Percentiles rank a stretch among this genome's conserved stretches.
Evolutionary conservation across 2,797 vertebrate genomes (phyloP).

Genomic region (Ceryle rudis): DNA sequence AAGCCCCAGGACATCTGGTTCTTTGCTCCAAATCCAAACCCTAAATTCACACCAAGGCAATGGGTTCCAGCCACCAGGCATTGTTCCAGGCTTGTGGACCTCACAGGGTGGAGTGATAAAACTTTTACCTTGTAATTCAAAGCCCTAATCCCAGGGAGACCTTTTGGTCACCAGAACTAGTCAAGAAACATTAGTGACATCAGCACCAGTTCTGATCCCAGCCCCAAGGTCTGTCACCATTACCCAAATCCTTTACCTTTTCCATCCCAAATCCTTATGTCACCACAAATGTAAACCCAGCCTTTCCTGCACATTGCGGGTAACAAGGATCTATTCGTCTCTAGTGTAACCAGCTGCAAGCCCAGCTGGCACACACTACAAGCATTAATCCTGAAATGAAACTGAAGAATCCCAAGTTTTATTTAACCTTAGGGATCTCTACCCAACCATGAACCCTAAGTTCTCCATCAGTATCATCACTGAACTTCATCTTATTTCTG

Average conservation of each 20-base stretch:
- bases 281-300: not conserved
- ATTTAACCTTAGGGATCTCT: not conserved
- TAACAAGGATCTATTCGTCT: not conserved
- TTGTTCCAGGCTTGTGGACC: not conserved
- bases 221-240: not conserved
- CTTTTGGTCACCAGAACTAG: not conserved
- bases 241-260: not conserved
- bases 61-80: not conserved
- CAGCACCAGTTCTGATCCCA: not conserved
- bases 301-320: accelerated
- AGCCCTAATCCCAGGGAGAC: not conserved
- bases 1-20: not conserved
- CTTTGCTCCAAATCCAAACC: not conserved
- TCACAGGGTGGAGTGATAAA: not conserved
- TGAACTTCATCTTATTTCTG: not conserved
- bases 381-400: not conserved
- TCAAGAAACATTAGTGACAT: not conserved
- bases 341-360: not conserved
- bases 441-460: not conserved
- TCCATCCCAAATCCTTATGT: not conserved
- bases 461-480: not conserved
- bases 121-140: not conserved
- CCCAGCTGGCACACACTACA: not conserved
- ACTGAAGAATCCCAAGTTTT: not conserved
- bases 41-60: not conserved